Percentiles rank a stretch among this genome's conserved stretches.
These are phyloP conservation scores for Amblyjoppa fuscipennis DNA, from an alignment of 2,888 invertebrate species.

Conservation along the genomic window DNA sequence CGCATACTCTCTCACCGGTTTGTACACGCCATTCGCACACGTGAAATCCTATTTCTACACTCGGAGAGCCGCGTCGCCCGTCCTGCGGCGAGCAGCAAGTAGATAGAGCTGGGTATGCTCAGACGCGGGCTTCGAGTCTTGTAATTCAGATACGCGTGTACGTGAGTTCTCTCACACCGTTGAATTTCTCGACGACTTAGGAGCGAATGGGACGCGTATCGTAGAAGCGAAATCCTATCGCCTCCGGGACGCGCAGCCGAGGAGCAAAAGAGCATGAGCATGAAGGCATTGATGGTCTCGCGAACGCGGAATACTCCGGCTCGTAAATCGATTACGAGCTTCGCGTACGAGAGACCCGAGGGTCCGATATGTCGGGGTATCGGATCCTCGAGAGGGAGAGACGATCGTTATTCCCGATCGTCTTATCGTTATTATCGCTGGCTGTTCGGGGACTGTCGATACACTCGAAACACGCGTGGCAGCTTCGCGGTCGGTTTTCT, in stretches of 20 bases:
- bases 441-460: not conserved
- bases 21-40: slow-evolving; percentile 9
- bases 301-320: slow-evolving; percentile 72
- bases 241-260: slow-evolving; percentile 14
- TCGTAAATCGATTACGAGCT: slow-evolving; percentile 78
- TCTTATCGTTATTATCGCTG: slow-evolving; percentile 44
- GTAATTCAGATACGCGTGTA: slow-evolving; percentile 3
- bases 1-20: not conserved
- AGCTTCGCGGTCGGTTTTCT: too few species aligned
- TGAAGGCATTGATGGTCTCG: slow-evolving; percentile 63
- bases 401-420: slow-evolving; percentile 59
- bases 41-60: slow-evolving; percentile 11
- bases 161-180: slow-evolving; percentile 14
- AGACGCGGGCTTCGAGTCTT: slow-evolving; percentile 31
- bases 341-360: slow-evolving; percentile 42
- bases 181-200: slow-evolving; percentile 25
- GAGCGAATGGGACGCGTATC: slow-evolving; percentile 48
- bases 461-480: slow-evolving; percentile 7
- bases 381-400: slow-evolving; percentile 24
- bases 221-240: slow-evolving; percentile 55
- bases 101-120: slow-evolving; percentile 33
- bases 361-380: slow-evolving; percentile 40
- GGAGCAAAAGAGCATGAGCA: slow-evolving; percentile 1
- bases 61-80: not conserved
- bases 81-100: slow-evolving; percentile 19